Evolutionary conservation across 2,113 vertebrate species (phyloP), one percentile per base, ranked within the genome.

Genomic region (Microtus ochrogaster): DNA sequence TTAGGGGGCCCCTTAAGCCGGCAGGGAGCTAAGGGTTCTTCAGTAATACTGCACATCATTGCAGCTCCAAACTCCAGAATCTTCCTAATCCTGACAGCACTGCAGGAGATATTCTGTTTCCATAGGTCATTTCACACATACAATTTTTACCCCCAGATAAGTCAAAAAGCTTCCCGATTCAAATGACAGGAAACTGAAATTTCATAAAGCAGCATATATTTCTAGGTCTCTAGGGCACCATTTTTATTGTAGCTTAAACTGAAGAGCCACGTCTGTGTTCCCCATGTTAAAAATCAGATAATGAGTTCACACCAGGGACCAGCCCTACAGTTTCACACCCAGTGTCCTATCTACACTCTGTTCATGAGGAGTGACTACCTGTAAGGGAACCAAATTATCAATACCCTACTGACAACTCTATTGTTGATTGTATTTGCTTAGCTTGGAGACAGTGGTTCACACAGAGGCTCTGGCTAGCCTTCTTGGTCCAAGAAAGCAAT

Each of bases 91-190:
- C 61, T 85, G 83, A 87, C 76, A 94, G 78, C 92, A 94, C 68
- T 95, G 83, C 7, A 96, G 83, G 72, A 97, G 93, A 95, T 90
- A 91, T 1, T 91, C 30, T 72, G 83, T 96, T 65, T 90, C 76
- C 91, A 86, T 49, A 94, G 95, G 68, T 61, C 82, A 96, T 90
- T 96, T 95, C 77, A 94, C 7, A 63, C 47, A 90, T n/a, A 79
- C 68, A 74, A 91, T 90, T 95, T 95, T 94, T 82, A 76, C 30
- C 87, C 52, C 52, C 70, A 87, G 7, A 68, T 76, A 97, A 96
- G 58, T 76, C 77, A 70, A 83, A 94, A 82, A 74, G 63, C 39
- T 82, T 70, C 49, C 66, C 82, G 41, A 77, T 90, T 95, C 65
- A 86, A 95, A 49, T 47, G 44, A 92, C 4, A 58, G 47, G 66